Evolutionary conservation across 2,888 invertebrate genomes (phyloP).

Genomic region (Hoplodrina blanda): DNA sequence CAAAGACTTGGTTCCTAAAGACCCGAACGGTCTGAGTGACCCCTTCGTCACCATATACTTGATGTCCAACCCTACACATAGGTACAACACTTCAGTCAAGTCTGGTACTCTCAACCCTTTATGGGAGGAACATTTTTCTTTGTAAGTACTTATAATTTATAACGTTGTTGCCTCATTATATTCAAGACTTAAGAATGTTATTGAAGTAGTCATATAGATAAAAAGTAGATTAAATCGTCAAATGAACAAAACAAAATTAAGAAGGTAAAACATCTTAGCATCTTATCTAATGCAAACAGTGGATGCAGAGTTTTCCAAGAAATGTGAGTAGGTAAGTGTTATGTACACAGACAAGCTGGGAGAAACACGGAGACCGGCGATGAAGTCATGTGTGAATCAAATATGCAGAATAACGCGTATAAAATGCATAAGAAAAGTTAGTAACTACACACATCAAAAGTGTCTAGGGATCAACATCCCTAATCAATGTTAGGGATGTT

Average conservation of each 20-base stretch:
- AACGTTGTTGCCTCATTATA: background rate
- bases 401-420: constrained; percentile 38
- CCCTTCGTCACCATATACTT: constrained; percentile 98
- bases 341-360: constrained; percentile 29
- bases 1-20: constrained; percentile 95
- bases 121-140: constrained; percentile 99
- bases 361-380: constrained; percentile 26
- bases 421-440: background rate
- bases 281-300: constrained; percentile 44
- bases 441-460: no score
- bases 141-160: constrained; percentile 92
- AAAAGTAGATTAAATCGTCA: constrained; percentile 25
- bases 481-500: no score
- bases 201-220: constrained; percentile 34
- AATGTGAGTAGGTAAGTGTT: constrained; percentile 23
- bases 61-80: constrained; percentile 93
- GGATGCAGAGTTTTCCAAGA: constrained; percentile 35
- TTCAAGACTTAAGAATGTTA: background rate
- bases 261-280: constrained; percentile 12
- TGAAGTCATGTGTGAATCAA: constrained; percentile 50
- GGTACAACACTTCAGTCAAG: constrained; percentile 98
- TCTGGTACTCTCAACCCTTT: constrained; percentile 96
- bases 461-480: no score
- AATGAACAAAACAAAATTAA: constrained; percentile 16
- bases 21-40: constrained; percentile 98